These are phyloP conservation scores for Amblyjoppa fuscipennis DNA, from an alignment of 2,888 invertebrate species.

Conservation along the genomic window DNA sequence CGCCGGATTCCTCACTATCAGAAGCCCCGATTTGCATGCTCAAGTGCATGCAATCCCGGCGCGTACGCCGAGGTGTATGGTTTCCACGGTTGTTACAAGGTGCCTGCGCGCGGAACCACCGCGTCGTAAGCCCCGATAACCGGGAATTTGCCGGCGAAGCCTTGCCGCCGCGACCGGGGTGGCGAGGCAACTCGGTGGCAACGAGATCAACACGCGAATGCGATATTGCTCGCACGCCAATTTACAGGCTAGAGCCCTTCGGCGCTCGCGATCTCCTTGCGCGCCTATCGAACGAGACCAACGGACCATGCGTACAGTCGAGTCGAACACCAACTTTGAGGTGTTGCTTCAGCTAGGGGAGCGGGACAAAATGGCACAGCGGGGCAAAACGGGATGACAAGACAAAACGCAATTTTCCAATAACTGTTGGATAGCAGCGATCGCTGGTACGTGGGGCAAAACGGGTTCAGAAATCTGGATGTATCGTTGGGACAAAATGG, in stretches of 20 bases:
- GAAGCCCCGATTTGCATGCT: slow-evolving; percentile 64
- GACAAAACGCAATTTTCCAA: too few relatives aligned
- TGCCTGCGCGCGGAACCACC: slow-evolving; percentile 9
- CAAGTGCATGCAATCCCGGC: slow-evolving; percentile 56
- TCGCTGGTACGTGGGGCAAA: too few relatives aligned
- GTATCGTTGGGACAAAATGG: too few relatives aligned
- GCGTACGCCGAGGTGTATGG: slow-evolving; percentile 38
- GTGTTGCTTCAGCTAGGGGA: neutral
- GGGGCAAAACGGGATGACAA: too few relatives aligned
- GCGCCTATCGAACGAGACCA: neutral
- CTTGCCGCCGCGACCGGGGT: neutral
- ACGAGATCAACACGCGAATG: slow-evolving; percentile 39
- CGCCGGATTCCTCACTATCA: slow-evolving; percentile 57
- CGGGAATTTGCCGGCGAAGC: slow-evolving; percentile 33
- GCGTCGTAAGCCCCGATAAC: slow-evolving; percentile 21
- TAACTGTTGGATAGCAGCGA: too few relatives aligned
- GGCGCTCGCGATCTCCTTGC: slow-evolving; percentile 26
- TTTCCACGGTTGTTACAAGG: slow-evolving; percentile 43
- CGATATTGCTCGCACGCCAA: slow-evolving; percentile 6
- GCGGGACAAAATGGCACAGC: too few relatives aligned
- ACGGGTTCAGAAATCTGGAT: too few relatives aligned
- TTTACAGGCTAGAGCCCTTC: slow-evolving; percentile 49
- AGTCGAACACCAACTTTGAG: too few relatives aligned
- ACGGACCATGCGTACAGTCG: neutral
- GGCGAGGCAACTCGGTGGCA: neutral